Evolutionary conservation across 2,113 vertebrate species (phyloP), one percentile per base, ranked within the genome.

Genomic region (Melanotaenia duboulayi): DNA sequence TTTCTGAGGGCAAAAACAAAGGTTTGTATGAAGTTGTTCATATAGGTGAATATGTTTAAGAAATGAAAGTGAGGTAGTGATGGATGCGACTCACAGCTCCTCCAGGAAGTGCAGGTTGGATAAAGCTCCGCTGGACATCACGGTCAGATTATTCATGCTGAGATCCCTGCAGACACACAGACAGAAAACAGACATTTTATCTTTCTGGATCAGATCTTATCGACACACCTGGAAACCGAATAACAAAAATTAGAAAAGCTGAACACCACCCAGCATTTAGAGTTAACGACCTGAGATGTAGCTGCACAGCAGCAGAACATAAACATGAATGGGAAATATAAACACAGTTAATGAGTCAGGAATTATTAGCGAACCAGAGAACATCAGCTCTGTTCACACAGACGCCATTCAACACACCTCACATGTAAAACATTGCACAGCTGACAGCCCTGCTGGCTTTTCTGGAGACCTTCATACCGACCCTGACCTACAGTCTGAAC

Each of bases 81-180:
- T 42, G 40, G 71, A 82, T 19, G 80, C 72, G 92, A 97, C 97
- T 96, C 91, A 98, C 97, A 98, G 87, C 89, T 98, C 97, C 92
- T 97, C 96, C 74, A 98, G 94, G 92, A 97, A 96, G 89, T 95
- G 95, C 50, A 97, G 95, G 58, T 91, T 94, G 87, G 92, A 92
- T 80, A 96, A 90, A 19, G 92, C 91, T 64, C 90, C 93, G 20
- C 85, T 88, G 82, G 95, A 83, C 84, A 97, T 84, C 83, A 91
- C 91, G 51, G 95, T 96, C 80, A 98, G 94, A 92, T 97, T 97
- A 93, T 98, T 98, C 97, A 98, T 98, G 80, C 97, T 98, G 90
- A 98, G 95, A 90, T 97, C 97, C 46, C 97, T 97, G 93, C 86
- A 81, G 83, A 74, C 2, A 63, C 3, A 70, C 86, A 81, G 83